phyloP scores from a whole-genome alignment of 2,113 vertebrate species.

The Gobiocypris rarus region DNA sequence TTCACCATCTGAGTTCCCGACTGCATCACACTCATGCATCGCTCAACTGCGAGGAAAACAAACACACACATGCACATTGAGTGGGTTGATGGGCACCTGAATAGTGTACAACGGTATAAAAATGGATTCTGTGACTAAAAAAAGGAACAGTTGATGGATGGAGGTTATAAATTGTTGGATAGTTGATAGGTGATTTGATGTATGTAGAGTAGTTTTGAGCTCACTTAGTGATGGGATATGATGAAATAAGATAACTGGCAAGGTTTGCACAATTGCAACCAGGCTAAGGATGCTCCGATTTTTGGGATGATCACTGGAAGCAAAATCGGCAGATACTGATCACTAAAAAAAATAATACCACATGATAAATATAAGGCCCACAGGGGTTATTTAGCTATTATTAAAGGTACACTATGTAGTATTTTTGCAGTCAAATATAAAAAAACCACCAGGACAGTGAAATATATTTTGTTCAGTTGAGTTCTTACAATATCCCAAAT shows the following conservation, averaged over 20 bases:
- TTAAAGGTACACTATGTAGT: too few relatives aligned
- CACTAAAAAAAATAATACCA: too few relatives aligned
- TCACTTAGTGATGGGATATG: not conserved
- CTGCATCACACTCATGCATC: slow-evolving; percentile 99
- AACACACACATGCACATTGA: slow-evolving; percentile 37
- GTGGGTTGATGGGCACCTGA: slow-evolving; percentile 50
- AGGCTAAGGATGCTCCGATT: too few relatives aligned
- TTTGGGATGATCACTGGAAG: too few relatives aligned
- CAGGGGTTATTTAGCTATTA: too few relatives aligned
- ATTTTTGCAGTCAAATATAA: too few relatives aligned
- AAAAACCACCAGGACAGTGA: too few relatives aligned
- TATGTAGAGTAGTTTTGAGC: not conserved
- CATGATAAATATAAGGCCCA: too few relatives aligned
- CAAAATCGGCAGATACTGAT: too few relatives aligned
- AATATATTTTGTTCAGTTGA: too few relatives aligned
- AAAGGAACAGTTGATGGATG: not conserved
- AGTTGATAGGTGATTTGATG: too few relatives aligned
- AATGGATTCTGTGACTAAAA: slow-evolving; percentile 23
- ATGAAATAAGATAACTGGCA: not conserved
- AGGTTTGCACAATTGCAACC: slow-evolving; percentile 9
- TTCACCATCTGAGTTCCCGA: slow-evolving; percentile 99
- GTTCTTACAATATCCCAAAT: too few relatives aligned
- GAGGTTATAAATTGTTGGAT: not conserved
- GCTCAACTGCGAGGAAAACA: slow-evolving; percentile 66
- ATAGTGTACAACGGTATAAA: not conserved